Conservation (phyloP, 2,113 vertebrate species). For the Picathartes gymnocephalus region DNA sequence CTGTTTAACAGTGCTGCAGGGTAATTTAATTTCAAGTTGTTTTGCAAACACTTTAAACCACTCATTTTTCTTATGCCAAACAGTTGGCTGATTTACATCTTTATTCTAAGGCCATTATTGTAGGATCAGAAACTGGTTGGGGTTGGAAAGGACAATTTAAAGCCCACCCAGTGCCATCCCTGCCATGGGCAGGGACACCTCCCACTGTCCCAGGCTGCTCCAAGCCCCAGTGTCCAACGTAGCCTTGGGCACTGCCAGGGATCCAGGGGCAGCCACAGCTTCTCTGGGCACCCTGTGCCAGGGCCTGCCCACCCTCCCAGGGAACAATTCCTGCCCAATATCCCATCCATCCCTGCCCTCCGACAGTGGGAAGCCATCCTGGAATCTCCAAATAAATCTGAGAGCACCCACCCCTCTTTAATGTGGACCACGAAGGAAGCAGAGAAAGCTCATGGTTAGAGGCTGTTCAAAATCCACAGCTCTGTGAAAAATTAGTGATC, state of each 20-base stretch:
- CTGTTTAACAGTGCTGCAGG: neutral
- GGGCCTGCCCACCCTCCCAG: neutral
- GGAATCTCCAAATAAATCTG: neutral
- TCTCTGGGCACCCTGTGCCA: neutral
- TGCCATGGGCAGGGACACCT: neutral
- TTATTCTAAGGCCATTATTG: neutral
- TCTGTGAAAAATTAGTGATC: neutral
- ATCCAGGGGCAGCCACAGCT: neutral
- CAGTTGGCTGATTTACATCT: neutral
- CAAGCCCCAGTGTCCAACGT: neutral
- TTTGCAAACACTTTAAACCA: neutral
- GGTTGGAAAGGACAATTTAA: neutral
- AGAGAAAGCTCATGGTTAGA: neutral
- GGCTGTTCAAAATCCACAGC: neutral
- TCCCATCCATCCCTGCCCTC: neutral
- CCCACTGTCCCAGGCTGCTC: neutral
- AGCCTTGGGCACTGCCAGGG: neutral
- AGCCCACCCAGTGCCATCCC: accelerated
- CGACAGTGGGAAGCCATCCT: neutral
- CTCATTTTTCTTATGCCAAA: neutral
- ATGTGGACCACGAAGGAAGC: neutral
- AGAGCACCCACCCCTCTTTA: neutral
- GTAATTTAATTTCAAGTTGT: neutral
- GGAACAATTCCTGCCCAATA: accelerated
- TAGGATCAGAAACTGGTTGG: neutral